A percentile compares a stretch with the other conserved stretches of the same genome.
These are phyloP conservation scores for Microtus ochrogaster DNA, from an alignment of 2,113 vertebrate genomes.

Conservation along the genomic window DNA sequence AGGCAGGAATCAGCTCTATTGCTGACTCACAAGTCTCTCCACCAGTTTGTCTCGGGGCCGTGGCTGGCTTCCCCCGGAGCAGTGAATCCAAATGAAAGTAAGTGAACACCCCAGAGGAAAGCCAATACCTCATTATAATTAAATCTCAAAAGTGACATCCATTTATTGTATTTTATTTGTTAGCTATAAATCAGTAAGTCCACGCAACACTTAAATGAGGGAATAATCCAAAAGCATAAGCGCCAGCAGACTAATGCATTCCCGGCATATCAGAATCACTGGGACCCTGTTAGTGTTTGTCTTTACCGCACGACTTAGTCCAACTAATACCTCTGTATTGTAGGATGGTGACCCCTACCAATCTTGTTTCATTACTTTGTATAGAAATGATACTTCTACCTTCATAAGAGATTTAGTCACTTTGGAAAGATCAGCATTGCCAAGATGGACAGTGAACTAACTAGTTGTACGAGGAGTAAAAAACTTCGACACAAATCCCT, in stretches of 20 bases:
- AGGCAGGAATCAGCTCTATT: neutral
- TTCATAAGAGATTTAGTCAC: neutral
- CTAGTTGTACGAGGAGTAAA: neutral
- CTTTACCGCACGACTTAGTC: neutral
- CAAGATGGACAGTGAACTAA: neutral
- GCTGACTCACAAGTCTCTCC: neutral
- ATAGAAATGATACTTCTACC: neutral
- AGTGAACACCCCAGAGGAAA: neutral
- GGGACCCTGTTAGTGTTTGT: neutral
- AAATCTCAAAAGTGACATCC: neutral
- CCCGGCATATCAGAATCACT: neutral
- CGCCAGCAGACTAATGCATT: neutral
- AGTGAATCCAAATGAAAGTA: neutral
- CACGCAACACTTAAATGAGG: neutral
- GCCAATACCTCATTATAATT: neutral
- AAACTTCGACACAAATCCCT: neutral
- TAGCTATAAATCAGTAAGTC: neutral
- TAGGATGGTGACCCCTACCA: neutral
- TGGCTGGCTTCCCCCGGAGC: neutral
- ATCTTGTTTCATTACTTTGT: neutral
- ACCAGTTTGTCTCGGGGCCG: neutral
- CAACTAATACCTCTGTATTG: neutral
- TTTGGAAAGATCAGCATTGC: neutral
- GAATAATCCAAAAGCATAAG: neutral
- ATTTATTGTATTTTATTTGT: slow-evolving; percentile 14